phyloP scores from a whole-genome alignment of 2,888 invertebrate species.

The Drosophila mettleri region DNA sequence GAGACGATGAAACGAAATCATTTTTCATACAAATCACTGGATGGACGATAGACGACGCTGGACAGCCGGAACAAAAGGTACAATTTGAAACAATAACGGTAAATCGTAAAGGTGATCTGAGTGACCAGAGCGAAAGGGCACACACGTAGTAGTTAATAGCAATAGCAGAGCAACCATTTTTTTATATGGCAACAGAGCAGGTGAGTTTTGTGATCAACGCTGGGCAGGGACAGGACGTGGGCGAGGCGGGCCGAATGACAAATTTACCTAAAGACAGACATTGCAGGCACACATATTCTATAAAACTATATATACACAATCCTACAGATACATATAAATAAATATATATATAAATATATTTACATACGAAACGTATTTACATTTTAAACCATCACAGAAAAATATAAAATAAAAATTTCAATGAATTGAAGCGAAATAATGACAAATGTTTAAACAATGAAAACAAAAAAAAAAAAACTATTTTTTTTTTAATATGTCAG shows the following conservation, averaged over 20 bases:
- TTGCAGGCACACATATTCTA: slow-evolving; percentile 29
- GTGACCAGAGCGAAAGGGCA: slow-evolving; percentile 4
- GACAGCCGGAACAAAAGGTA: slow-evolving; percentile 10
- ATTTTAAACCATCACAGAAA: slow-evolving; percentile 35
- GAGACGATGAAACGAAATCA: slow-evolving; percentile 2
- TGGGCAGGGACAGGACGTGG: slow-evolving; percentile 34
- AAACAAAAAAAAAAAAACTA: slow-evolving; percentile 37
- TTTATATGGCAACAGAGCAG: slow-evolving; percentile 45
- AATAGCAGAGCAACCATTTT: slow-evolving; percentile 23
- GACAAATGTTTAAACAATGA: not conserved
- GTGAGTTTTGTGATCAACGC: slow-evolving; percentile 54
- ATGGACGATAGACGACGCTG: not conserved
- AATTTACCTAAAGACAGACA: slow-evolving; percentile 43
- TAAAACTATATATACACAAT: not conserved
- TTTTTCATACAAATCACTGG: slow-evolving; percentile 20
- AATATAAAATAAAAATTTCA: not conserved
- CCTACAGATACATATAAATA: slow-evolving; percentile 21
- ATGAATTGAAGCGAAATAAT: not conserved
- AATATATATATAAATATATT: slow-evolving; percentile 42
- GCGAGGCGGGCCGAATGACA: slow-evolving; percentile 36
- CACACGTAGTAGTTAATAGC: slow-evolving; percentile 17
- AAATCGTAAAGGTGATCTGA: slow-evolving; percentile 11
- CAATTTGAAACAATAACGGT: slow-evolving; percentile 23
- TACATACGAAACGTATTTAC: slow-evolving; percentile 49
- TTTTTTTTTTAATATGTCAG: slow-evolving; percentile 60